phyloP scores from a whole-genome alignment of 1,140 invertebrate genomes.

The Triops cancriformis region DNA sequence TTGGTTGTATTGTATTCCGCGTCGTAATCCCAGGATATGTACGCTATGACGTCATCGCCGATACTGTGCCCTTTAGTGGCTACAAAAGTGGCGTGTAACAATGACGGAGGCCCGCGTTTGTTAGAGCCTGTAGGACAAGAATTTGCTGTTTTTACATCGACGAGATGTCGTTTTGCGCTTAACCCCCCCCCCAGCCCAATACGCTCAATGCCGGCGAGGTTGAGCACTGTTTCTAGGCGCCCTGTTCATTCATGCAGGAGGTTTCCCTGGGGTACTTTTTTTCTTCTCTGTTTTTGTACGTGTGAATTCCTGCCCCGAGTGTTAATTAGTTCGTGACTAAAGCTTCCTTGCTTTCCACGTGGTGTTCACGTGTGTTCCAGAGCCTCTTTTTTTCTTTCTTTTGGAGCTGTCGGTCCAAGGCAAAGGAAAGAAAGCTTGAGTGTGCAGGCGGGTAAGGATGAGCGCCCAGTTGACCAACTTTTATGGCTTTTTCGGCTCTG shows the following conservation, averaged over 20 bases:
- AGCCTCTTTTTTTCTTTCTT: background rate
- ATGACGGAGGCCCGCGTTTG: too few species aligned
- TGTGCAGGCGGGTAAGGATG: background rate
- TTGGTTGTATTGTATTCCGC: too few species aligned
- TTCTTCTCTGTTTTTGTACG: background rate
- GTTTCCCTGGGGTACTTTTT: background rate
- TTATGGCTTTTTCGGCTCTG: background rate
- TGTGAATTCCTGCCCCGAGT: background rate
- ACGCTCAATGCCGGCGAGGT: too few species aligned
- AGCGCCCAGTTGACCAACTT: background rate
- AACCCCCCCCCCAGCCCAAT: too few species aligned
- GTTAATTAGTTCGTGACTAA: background rate
- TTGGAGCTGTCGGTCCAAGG: background rate
- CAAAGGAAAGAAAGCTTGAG: background rate
- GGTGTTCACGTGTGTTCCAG: background rate
- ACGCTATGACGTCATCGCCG: too few species aligned
- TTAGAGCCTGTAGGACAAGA: too few species aligned
- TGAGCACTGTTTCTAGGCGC: background rate
- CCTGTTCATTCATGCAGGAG: background rate
- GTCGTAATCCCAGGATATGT: too few species aligned
- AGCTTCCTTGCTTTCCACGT: constrained; percentile 1
- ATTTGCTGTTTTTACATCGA: too few species aligned
- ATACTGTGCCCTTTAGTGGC: too few species aligned
- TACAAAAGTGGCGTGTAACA: too few species aligned
- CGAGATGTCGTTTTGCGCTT: too few species aligned